These are phyloP conservation scores for Coccyzus lansbergi DNA, from an alignment of 2,797 vertebrate species.

Conservation along the genomic window DNA sequence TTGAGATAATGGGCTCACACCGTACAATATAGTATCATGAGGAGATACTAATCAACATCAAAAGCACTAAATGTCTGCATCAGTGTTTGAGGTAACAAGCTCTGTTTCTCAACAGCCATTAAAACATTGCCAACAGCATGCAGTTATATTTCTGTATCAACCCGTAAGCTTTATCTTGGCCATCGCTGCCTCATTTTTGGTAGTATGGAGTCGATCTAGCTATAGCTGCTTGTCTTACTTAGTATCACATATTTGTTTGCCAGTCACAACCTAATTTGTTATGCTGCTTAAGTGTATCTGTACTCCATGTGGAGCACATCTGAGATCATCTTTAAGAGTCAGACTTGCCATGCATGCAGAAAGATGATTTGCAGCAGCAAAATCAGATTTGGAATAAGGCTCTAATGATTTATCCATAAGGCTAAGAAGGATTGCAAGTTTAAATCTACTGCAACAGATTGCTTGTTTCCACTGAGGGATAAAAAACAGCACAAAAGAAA, in stretches of 20 bases:
- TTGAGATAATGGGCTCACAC: background rate
- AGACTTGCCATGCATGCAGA: background rate
- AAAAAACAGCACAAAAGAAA: conserved; percentile 20
- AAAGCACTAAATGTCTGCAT: background rate
- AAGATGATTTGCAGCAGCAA: background rate
- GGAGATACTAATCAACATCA: background rate
- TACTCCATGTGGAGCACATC: background rate
- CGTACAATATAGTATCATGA: fast-evolving
- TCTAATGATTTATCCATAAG: conserved; percentile 33
- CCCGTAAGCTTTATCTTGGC: background rate
- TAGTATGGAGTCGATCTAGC: background rate
- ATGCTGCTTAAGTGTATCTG: background rate
- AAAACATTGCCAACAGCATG: background rate
- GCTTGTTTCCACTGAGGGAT: background rate
- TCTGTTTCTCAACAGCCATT: background rate
- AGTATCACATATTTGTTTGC: background rate
- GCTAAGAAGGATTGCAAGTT: background rate
- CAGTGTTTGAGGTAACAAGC: background rate
- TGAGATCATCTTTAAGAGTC: background rate
- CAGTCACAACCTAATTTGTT: background rate
- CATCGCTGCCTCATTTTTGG: background rate
- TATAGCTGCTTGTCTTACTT: background rate
- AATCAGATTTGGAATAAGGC: background rate
- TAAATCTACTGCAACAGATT: conserved; percentile 34
- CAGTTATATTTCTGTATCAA: background rate